These are phyloP conservation scores for Sepiola atlantica DNA, from an alignment of 2,888 invertebrate species.

Conservation along the genomic window DNA sequence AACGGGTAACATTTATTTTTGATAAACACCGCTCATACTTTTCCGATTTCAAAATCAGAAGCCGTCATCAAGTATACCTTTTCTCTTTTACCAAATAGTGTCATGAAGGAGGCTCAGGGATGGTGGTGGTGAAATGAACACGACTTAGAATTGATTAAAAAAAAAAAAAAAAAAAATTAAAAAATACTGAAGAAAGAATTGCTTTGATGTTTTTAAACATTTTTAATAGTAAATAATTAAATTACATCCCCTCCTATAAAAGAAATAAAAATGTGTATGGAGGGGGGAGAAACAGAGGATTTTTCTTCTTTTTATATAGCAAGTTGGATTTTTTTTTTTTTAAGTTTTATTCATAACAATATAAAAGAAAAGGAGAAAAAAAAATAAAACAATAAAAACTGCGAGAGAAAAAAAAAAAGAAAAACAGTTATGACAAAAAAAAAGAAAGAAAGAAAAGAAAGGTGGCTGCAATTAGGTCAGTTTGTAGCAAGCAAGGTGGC, in stretches of 20 bases:
- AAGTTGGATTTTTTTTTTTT: background rate
- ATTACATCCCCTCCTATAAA: conserved; percentile 32
- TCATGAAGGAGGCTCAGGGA: background rate
- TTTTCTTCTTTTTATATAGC: background rate
- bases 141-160: background rate
- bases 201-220: conserved; percentile 32
- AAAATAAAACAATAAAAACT: background rate
- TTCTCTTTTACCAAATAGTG: background rate
- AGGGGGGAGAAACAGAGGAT: background rate
- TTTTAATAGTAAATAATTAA: conserved; percentile 23
- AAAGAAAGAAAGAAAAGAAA: background rate
- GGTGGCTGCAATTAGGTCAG: background rate
- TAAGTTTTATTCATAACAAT: background rate
- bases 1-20: no score
- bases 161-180: background rate
- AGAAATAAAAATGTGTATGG: background rate
- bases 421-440: background rate
- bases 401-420: conserved; percentile 3
- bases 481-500: background rate
- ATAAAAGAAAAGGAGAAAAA: background rate
- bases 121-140: background rate
- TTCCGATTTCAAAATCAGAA: no score
- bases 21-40: no score
- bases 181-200: background rate
- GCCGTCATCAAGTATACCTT: no score